Percentiles rank a stretch among this genome's conserved stretches.
Conservation (phyloP, 2,797 vertebrate species). For the Microchirus variegatus region DNA sequence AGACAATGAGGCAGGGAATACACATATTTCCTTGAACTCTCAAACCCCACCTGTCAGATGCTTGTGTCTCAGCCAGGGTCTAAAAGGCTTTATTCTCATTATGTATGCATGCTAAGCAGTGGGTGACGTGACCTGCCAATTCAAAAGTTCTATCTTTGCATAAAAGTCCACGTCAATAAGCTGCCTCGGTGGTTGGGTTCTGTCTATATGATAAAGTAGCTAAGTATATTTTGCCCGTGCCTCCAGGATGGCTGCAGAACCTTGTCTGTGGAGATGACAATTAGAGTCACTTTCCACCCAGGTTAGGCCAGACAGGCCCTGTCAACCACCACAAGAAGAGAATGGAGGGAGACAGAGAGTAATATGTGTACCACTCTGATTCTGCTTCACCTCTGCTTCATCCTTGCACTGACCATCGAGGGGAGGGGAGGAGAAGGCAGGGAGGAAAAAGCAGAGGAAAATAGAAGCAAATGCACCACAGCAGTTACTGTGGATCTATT, state of each 20-base stretch:
- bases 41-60: slow-evolving; percentile 80
- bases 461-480: slow-evolving; percentile 57
- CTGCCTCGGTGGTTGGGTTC: slow-evolving; percentile 62
- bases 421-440: slow-evolving; percentile 46
- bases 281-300: slow-evolving; percentile 87
- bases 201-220: slow-evolving; percentile 87
- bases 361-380: slow-evolving; percentile 82
- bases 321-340: slow-evolving; percentile 78
- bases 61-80: slow-evolving; percentile 74
- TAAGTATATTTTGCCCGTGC: slow-evolving; percentile 83
- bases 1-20: slow-evolving; percentile 72
- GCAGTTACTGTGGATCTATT: slow-evolving; percentile 66
- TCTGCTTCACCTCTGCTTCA: slow-evolving; percentile 77
- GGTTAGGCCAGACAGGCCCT: slow-evolving; percentile 83
- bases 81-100: slow-evolving; percentile 77
- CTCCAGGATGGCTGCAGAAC: slow-evolving; percentile 81
- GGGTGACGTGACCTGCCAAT: slow-evolving; percentile 82
- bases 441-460: slow-evolving; percentile 31
- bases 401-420: slow-evolving; percentile 79
- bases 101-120: slow-evolving; percentile 81
- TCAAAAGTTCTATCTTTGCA: slow-evolving; percentile 84
- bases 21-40: slow-evolving; percentile 72
- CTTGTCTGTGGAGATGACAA: slow-evolving; percentile 87
- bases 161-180: slow-evolving; percentile 84
- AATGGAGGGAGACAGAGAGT: slow-evolving; percentile 83